Base-by-base conservation (phyloP, 23 tunicate species). In the Oikopleura dioica region DNA sequence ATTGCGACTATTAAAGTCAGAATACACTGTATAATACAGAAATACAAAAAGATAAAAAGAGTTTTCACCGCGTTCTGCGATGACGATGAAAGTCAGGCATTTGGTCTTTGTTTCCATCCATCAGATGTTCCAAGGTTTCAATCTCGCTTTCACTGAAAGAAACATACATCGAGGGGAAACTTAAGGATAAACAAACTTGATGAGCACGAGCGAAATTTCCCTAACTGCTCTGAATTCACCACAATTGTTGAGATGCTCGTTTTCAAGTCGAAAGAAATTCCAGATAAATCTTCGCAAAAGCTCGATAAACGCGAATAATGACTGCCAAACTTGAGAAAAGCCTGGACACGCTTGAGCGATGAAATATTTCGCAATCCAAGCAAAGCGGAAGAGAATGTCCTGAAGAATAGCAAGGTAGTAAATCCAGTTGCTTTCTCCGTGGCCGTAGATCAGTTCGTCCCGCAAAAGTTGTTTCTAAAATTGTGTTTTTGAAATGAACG, bases 141-240 rank as follows among this genome's bases (percentile, higher is more conserved):
- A 44, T 9, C 9, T 44, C 55, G 21, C 21, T 92, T 51, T 86
- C 77, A 21, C 87, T 84, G 21, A 44, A 44, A 9, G 9, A 44
- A 44, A 44, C 9, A 9, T 21, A 44, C 9, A 44, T 9, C 21
- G 9, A 44, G 21, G 21, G 21, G 21, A 44, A 44, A 9, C 55
- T 44, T 21, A 44, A 44, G 21, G 21, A 44, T 9, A 9, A 44
- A 44, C 16, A 44, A 44, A 63, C 72, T 31, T 24, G 21, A 86
- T 50, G 33, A 95, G 99, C 4, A 95, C 82, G 50, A 94, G 76
- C 1, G 99, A 94, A 37, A 94, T 94, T 36, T 94, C 99, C 12
- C 99, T 80, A 2, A 94, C 95, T 0, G 99, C 99, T 34, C 99
- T 83, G 68, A 94, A 94, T 75, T 94, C 99, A n/a, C 99, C 99